A percentile compares a stretch with the other conserved stretches of the same genome.
Evolutionary conservation across 2,797 vertebrate species (phyloP).

Genomic region (Periophthalmus magnuspinnatus): DNA sequence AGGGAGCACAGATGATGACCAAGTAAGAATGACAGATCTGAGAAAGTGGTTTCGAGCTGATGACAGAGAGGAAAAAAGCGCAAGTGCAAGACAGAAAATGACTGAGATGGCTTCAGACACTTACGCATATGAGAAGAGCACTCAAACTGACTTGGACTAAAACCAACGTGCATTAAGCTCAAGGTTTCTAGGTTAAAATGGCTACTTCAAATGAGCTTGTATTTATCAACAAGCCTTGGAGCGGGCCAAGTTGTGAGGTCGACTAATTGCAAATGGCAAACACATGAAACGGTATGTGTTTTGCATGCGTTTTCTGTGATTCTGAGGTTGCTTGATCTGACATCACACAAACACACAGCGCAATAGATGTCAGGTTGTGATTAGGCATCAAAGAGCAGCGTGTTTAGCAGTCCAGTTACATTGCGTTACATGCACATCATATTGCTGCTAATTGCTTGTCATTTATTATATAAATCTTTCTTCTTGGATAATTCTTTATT

Average conservation of each 20-base stretch:
- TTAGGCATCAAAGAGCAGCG: constrained; percentile 63
- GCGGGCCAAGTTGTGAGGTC: constrained; percentile 28
- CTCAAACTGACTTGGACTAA: constrained; percentile 49
- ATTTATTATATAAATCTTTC: constrained; percentile 39
- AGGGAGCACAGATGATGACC: constrained; percentile 4
- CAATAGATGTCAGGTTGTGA: constrained; percentile 65
- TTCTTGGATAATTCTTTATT: constrained; percentile 48
- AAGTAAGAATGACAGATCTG: constrained; percentile 25
- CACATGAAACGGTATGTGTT: constrained; percentile 42
- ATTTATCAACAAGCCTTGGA: constrained; percentile 53
- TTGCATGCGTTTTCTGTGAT: constrained; percentile 61
- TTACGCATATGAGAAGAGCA: constrained; percentile 37
- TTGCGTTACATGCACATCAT: constrained; percentile 57
- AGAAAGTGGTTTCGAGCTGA: constrained; percentile 10
- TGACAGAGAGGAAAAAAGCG: constrained; percentile 16
- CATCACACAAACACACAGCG: constrained; percentile 68
- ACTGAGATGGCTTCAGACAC: constrained; percentile 54
- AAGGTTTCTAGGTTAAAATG: constrained; percentile 51
- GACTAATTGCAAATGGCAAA: constrained; percentile 67
- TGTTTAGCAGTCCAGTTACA: constrained; percentile 54
- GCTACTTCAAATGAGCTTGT: constrained; percentile 53
- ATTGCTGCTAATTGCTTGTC: constrained; percentile 60
- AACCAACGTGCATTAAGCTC: constrained; percentile 40
- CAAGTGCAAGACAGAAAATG: constrained; percentile 35
- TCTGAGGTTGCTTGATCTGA: constrained; percentile 69